Evolutionary conservation across 2,797 vertebrate genomes (phyloP), one percentile per base, ranked within the genome.

Genomic region (Staurois parvus): DNA sequence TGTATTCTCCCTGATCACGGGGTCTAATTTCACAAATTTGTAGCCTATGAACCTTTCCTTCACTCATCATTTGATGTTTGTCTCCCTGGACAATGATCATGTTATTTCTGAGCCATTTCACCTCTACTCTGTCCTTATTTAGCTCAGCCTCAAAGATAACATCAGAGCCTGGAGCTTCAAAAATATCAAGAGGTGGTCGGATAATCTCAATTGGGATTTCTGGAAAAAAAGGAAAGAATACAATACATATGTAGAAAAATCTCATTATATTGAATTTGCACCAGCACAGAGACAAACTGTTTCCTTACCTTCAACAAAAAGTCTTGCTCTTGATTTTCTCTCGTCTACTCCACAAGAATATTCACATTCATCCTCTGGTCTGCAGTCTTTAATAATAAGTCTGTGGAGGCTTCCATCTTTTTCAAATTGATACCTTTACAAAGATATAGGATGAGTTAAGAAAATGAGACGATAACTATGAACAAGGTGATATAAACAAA

Each of bases 61-160:
- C 98, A 72, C 97, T 99, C 96, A 99, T 96, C 98, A 99, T 99
- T 93, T 99, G 98, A 92, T 97, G 96, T 89, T 99, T 99, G 91
- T 99, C 98, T 91, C 98, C 97, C 90, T 99, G 98, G 86, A 99
- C 93, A 0, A 99, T 92, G 0, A 98, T 95, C 97, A 99, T 99
- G 88, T 99, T 99, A 90, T 99, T 99, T 91, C 97, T 97, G 84
- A 99, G 59, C 98, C 98, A 99, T 80, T 97, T 98, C 79, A 99
- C 96, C 87, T 99, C 97, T 87, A 98, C 97, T 78, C 95, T 94
- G 88, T 99, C 98, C 92, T 99, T 99, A 91, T 99, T 99, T 76
- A 99, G 93, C 88, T 99, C 98, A 28, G 96, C 97, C 84, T 95
- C 96, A 85, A 97, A 99, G 87, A 98, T 94, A 5, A 98, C 91